Percentiles rank a stretch among this genome's conserved stretches.
phyloP scores from a whole-genome alignment of 2,113 vertebrate genomes.

The Malurus alboscapulatus region DNA sequence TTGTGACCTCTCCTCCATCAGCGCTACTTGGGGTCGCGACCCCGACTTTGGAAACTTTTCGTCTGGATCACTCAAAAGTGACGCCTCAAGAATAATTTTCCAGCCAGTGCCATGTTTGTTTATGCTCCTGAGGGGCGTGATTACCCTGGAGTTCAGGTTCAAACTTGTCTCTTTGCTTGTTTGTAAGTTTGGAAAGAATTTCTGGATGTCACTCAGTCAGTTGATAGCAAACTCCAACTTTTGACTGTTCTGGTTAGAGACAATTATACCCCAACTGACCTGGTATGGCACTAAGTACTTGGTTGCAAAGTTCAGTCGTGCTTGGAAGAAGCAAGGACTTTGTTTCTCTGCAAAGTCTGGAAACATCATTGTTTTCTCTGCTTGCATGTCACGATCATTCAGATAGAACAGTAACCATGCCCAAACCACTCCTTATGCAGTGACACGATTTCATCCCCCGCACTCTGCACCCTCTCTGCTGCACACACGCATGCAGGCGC shows the following conservation, averaged over 20 bases:
- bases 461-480: background rate
- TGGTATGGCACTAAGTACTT: background rate
- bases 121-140: background rate
- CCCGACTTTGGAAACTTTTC: background rate
- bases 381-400: background rate
- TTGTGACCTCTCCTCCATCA: background rate
- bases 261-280: background rate
- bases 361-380: background rate
- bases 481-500: background rate
- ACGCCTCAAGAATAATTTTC: background rate
- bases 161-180: conserved; percentile 30
- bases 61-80: conserved; percentile 13
- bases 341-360: background rate
- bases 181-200: conserved; percentile 34
- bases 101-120: background rate
- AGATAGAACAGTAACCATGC: background rate
- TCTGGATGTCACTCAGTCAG: conserved; percentile 22
- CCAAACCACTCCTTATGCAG: background rate
- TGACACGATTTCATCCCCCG: background rate
- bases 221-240: conserved; percentile 16
- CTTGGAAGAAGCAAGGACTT: background rate
- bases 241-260: conserved; percentile 1
- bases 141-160: conserved; percentile 42
- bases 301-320: background rate
- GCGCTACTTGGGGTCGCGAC: fast-evolving